Evolutionary conservation across 1,140 invertebrate genomes (phyloP).

Genomic region (Drosophila cardini): DNA sequence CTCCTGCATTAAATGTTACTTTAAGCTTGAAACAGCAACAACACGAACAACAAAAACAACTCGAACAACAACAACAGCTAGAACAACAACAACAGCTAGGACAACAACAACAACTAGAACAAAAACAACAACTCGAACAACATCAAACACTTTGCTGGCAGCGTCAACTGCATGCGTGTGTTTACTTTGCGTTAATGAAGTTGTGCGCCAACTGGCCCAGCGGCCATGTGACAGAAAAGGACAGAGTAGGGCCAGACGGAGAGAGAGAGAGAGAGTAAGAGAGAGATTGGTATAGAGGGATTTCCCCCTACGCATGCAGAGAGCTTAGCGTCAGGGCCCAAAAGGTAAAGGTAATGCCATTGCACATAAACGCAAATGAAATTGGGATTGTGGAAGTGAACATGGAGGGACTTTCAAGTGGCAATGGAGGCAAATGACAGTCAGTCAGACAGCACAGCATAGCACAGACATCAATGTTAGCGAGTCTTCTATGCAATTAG

Average conservation of each 20-base stretch:
- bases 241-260: neutral
- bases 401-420: conserved; percentile 21
- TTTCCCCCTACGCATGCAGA: conserved; percentile 48
- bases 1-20: conserved; percentile 70
- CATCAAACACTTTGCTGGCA: conserved; percentile 78
- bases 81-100: conserved; percentile 68
- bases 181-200: conserved; percentile 83
- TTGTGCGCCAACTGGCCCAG: conserved; percentile 54
- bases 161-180: conserved; percentile 78
- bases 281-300: neutral
- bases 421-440: conserved; percentile 13
- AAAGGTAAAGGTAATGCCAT: conserved; percentile 68
- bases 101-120: conserved; percentile 15
- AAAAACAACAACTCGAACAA: conserved; percentile 67
- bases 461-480: conserved; percentile 73
- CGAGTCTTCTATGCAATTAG: conserved; percentile 80
- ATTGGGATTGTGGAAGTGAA: conserved; percentile 58
- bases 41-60: conserved; percentile 35
- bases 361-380: conserved; percentile 73
- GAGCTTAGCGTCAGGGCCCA: conserved; percentile 65
- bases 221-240: conserved; percentile 29
- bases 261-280: neutral
- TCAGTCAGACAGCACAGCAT: neutral
- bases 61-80: conserved; percentile 65
- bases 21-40: conserved; percentile 69